phyloP scores from a whole-genome alignment of 2,113 vertebrate genomes.

The Lampris incognitus region DNA sequence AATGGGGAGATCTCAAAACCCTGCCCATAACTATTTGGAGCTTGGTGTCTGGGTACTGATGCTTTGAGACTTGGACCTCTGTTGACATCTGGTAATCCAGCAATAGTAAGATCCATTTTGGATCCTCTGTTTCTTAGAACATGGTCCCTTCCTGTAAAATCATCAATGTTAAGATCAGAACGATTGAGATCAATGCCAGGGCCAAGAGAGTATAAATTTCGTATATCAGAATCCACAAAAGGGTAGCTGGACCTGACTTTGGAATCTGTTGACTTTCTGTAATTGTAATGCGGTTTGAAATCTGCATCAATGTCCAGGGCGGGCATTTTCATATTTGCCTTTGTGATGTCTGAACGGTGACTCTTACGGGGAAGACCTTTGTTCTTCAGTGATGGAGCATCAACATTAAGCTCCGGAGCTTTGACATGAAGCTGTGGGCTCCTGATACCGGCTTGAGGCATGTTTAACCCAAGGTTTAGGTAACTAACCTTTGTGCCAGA shows the following conservation, averaged over 20 bases:
- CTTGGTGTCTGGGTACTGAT: slow-evolving; percentile 12
- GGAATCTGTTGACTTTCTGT: slow-evolving; percentile 8
- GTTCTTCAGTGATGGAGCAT: slow-evolving; percentile 45
- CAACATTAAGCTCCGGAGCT: slow-evolving; percentile 49
- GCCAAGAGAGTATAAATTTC: background rate
- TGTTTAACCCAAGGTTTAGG: slow-evolving; percentile 36
- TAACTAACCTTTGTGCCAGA: slow-evolving; percentile 32
- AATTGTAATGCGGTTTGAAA: background rate
- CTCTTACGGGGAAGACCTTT: slow-evolving; percentile 34
- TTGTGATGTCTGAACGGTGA: slow-evolving; percentile 40
- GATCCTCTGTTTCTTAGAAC: slow-evolving; percentile 61
- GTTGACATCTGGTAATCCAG: background rate
- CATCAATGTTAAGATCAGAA: slow-evolving; percentile 74
- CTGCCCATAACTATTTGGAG: slow-evolving; percentile 13
- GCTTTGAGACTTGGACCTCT: slow-evolving; percentile 11
- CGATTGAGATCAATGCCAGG: slow-evolving; percentile 39
- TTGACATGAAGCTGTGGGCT: slow-evolving; percentile 39
- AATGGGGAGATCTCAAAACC: background rate
- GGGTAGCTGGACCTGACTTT: slow-evolving; percentile 53
- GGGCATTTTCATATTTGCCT: slow-evolving; percentile 49
- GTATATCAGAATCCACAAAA: slow-evolving; percentile 11
- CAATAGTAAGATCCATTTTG: slow-evolving; percentile 15
- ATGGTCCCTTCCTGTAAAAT: slow-evolving; percentile 67
- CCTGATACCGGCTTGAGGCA: slow-evolving; percentile 28
- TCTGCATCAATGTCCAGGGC: slow-evolving; percentile 57